Base-by-base conservation (phyloP, 2,797 vertebrate genomes). In the Pseudochirops corinnae region DNA sequence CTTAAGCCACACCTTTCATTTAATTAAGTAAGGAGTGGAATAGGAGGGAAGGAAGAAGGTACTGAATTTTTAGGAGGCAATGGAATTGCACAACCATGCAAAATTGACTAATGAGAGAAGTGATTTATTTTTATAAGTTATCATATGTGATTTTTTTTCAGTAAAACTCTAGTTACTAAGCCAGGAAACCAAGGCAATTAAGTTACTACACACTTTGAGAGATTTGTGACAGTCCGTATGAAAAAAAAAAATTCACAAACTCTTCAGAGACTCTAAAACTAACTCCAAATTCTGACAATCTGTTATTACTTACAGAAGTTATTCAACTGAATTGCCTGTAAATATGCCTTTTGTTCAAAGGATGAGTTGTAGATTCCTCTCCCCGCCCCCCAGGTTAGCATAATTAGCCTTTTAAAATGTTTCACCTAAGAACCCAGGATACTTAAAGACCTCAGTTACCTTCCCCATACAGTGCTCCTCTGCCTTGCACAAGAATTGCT, bases 1-100 rank as follows among this genome's bases (percentile, higher is more conserved):
- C 95, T 96, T 96, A 95, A 92, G 55, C 55, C 94, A 94, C 91
- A 97, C 91, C 97, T 96, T 94, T 94, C 91, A 93, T 90, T 98
- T 96, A 97, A 97, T 96, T 97, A 98, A 98, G 93, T 56, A 94
- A 96, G 93, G 91, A 93, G 55, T 55, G 9, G 28, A 56, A 87
- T n/a, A 56, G 92, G 93, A 60, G 74, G 95, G 94, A 98, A 92
- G 95, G 92, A 96, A 55, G 58, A 96, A 93, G 90, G 56, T 56
- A 52, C 2, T 56, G 52, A 91, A 74, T 21, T 94, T 67, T 31
- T 56, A 90, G 55, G 39, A 90, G 82, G 3, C 55, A 92, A 11
- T 14, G 24, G 50, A 92, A 46, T 24, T 74, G 56, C 74, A 92
- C 90, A 97, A 55, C 33, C 96, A 60, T 94, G 95, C 46, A 91